Conservation (phyloP, 2,113 vertebrate species). For the Pelvicachromis taeniatus region DNA sequence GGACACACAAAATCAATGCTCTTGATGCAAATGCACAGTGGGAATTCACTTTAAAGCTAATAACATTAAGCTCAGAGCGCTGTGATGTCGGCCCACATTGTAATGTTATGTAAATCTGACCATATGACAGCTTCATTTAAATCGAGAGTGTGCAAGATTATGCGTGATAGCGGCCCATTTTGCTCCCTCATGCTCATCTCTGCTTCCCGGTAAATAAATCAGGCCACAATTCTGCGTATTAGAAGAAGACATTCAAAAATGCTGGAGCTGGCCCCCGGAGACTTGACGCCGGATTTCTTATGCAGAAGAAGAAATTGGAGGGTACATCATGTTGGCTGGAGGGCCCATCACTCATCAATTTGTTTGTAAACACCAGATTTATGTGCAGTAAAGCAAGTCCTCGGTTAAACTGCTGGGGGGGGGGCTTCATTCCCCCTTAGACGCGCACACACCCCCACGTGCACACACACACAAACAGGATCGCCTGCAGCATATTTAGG, state of each 20-base stretch:
- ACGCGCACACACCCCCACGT: background rate
- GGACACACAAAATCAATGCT: constrained; percentile 66
- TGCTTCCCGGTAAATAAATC: constrained; percentile 65
- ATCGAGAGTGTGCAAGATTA: constrained; percentile 58
- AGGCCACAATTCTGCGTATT: constrained; percentile 61
- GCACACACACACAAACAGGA: background rate
- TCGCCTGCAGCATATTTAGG: constrained; percentile 34
- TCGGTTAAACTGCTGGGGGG: constrained; percentile 36
- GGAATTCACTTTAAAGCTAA: constrained; percentile 72
- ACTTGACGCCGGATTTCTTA: constrained; percentile 43
- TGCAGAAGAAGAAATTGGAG: constrained; percentile 54
- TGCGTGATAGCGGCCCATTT: constrained; percentile 59
- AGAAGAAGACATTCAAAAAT: constrained; percentile 62
- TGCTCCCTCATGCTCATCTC: constrained; percentile 39
- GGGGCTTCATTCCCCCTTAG: constrained; percentile 4
- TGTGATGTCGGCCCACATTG: constrained; percentile 57
- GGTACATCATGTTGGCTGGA: constrained; percentile 61
- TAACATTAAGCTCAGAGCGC: constrained; percentile 61
- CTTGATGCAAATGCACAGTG: constrained; percentile 58
- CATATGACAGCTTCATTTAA: constrained; percentile 69
- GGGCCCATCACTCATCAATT: constrained; percentile 73
- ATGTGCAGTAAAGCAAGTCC: constrained; percentile 66
- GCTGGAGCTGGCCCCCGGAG: constrained; percentile 54
- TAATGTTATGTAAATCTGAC: constrained; percentile 77
- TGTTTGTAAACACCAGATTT: constrained; percentile 80